These are phyloP conservation scores for Pachycephus smyrnensis DNA, from an alignment of 2,888 invertebrate genomes.

Conservation along the genomic window DNA sequence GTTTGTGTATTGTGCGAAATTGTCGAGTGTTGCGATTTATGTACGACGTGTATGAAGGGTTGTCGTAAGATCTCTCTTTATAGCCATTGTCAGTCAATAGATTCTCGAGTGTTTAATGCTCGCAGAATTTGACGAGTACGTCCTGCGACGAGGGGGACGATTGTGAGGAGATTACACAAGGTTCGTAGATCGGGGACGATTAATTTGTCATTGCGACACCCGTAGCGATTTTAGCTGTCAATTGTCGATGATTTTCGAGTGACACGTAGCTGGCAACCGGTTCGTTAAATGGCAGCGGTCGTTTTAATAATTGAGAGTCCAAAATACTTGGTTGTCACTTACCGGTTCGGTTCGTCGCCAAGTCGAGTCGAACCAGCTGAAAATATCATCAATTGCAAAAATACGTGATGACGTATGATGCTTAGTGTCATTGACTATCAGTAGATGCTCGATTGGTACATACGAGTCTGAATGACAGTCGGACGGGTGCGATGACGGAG, in stretches of 20 bases:
- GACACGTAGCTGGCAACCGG: slow-evolving; percentile 43
- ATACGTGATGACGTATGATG: not conserved
- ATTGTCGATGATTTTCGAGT: slow-evolving; percentile 36
- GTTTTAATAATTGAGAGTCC: not conserved
- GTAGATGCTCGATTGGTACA: not conserved
- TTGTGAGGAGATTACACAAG: not conserved
- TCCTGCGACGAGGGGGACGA: not conserved
- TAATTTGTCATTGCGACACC: slow-evolving; percentile 45
- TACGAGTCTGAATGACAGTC: not conserved
- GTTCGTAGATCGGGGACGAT: slow-evolving; percentile 27
- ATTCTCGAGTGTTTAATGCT: not conserved
- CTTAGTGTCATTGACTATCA: not conserved
- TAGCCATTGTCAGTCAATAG: not conserved
- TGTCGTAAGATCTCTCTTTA: not conserved
- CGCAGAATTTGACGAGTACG: not conserved
- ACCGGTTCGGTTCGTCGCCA: not conserved
- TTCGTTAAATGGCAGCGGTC: slow-evolving; percentile 42
- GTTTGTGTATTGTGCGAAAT: not conserved
- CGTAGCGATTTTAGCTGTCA: slow-evolving; percentile 43
- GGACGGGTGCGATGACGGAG: not conserved
- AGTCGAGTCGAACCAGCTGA: not conserved
- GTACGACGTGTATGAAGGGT: not conserved
- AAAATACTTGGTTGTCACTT: not conserved
- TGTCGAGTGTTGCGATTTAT: not conserved
- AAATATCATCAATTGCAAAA: not conserved